These are phyloP conservation scores for Momotus momota DNA, from an alignment of 2,797 vertebrate genomes.

Conservation along the genomic window DNA sequence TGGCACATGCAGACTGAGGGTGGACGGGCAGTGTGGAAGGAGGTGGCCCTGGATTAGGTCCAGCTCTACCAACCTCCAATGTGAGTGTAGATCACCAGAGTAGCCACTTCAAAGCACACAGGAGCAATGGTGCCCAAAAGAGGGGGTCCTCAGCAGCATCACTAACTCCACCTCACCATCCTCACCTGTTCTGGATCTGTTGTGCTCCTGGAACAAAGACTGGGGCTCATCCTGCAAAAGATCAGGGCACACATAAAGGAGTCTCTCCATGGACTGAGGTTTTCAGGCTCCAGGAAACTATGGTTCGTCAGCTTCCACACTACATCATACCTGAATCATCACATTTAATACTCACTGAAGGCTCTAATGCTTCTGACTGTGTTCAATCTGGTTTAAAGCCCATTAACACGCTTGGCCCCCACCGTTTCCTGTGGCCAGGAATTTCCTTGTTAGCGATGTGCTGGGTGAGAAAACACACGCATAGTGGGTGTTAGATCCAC, in stretches of 20 bases:
- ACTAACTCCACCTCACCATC: accelerated
- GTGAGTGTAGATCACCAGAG: background rate
- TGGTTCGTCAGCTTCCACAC: background rate
- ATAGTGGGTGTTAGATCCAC: background rate
- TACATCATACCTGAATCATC: background rate
- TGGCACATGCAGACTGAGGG: background rate
- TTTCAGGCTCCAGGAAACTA: background rate
- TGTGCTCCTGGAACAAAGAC: background rate
- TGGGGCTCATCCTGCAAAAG: background rate
- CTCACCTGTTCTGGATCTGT: background rate
- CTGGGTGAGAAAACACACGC: background rate
- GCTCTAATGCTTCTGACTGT: background rate
- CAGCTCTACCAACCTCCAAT: background rate
- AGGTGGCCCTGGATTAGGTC: background rate
- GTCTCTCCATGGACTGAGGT: background rate
- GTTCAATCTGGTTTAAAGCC: background rate
- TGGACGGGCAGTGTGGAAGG: accelerated
- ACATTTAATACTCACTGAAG: background rate
- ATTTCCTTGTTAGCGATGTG: background rate
- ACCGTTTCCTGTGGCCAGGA: background rate
- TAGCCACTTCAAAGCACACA: accelerated
- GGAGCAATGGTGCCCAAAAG: background rate
- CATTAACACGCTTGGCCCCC: background rate
- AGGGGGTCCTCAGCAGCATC: background rate
- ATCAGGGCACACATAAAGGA: background rate